Conservation (phyloP, 2,888 invertebrate species). For the Philaethria dido region DNA sequence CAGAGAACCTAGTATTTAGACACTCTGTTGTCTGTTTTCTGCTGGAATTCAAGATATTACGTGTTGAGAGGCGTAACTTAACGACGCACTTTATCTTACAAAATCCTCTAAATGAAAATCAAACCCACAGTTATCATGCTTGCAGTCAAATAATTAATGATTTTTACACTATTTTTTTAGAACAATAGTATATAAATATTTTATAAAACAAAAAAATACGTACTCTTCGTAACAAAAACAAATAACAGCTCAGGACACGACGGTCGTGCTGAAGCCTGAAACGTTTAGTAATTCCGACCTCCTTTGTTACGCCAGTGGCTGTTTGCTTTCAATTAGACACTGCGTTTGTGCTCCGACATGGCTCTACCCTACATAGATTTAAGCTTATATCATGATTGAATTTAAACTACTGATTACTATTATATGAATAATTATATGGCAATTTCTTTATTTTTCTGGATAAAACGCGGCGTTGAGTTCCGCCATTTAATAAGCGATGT, state of each 20-base stretch:
- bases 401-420: constrained; percentile 25
- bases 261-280: constrained; percentile 41
- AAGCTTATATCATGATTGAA: constrained; percentile 38
- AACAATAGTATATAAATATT: background rate
- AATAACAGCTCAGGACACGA: constrained; percentile 37
- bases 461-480: too few relatives aligned
- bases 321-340: constrained; percentile 54
- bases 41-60: too few relatives aligned
- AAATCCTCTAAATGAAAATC: too few relatives aligned
- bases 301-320: constrained; percentile 47
- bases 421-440: constrained; percentile 22
- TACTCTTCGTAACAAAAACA: constrained; percentile 1
- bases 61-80: too few relatives aligned
- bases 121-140: too few relatives aligned
- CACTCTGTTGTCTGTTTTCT: too few relatives aligned
- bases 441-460: too few relatives aligned
- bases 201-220: background rate
- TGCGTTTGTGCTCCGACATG: constrained; percentile 45
- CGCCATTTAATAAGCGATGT: too few relatives aligned
- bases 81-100: too few relatives aligned
- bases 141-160: too few relatives aligned
- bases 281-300: constrained; percentile 50
- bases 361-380: constrained; percentile 37
- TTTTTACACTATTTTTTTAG: too few relatives aligned
- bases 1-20: too few relatives aligned